Conservation (phyloP, 2,113 vertebrate genomes). For the Meriones unguiculatus region DNA sequence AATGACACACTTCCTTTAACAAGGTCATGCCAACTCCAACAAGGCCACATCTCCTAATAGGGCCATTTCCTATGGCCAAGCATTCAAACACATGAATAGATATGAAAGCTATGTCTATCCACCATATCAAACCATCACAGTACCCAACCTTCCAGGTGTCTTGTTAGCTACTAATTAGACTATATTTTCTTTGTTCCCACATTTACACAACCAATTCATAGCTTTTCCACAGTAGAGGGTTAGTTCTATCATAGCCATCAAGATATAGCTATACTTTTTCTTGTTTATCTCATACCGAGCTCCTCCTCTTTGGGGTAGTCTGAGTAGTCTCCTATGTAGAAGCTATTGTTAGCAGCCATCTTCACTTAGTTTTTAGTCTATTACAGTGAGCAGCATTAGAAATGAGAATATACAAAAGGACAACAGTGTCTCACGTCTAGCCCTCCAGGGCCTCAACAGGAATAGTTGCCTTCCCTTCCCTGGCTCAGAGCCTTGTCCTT, state of each 20-base stretch:
- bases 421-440: neutral
- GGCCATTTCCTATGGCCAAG: neutral
- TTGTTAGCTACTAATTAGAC: neutral
- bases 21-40: too few species aligned
- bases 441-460: neutral
- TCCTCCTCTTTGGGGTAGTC: neutral
- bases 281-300: neutral
- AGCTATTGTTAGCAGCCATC: neutral
- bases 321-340: neutral
- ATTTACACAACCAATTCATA: neutral
- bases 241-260: neutral
- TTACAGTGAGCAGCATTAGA: neutral
- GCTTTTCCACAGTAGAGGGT: neutral
- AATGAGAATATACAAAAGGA: neutral
- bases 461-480: neutral
- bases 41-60: neutral
- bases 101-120: too few species aligned
- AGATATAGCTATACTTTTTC: neutral
- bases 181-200: neutral
- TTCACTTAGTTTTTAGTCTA: neutral
- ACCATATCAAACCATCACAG: too few species aligned
- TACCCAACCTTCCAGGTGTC: neutral
- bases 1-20: neutral
- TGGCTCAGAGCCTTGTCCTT: neutral
- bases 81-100: neutral